Conservation (phyloP, 2,113 vertebrate species). For the Poicephalus gulielmi region DNA sequence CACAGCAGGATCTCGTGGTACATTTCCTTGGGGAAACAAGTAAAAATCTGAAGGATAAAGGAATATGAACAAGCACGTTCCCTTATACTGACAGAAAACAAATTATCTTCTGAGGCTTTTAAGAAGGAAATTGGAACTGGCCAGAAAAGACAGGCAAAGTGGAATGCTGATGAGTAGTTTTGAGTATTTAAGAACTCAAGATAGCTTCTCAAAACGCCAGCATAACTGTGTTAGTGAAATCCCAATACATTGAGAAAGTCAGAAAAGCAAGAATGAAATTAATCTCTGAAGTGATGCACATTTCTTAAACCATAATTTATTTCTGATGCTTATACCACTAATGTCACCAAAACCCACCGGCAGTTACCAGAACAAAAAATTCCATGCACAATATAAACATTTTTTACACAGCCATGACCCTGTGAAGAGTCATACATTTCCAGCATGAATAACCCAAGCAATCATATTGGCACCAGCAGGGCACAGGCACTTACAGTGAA, state of each 20-base stretch:
- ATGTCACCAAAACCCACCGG: not conserved
- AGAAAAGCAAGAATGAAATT: not conserved
- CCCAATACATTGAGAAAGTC: not conserved
- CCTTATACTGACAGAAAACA: not conserved
- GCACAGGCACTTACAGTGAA: not conserved
- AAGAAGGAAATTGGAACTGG: not conserved
- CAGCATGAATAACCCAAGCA: not conserved
- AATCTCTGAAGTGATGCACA: not conserved
- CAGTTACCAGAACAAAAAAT: not conserved
- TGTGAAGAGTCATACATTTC: not conserved
- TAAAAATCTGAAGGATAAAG: not conserved
- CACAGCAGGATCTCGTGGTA: not conserved
- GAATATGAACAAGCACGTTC: not conserved
- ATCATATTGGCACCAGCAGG: not conserved
- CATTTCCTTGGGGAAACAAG: not conserved
- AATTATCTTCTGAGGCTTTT: not conserved
- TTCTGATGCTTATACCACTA: not conserved
- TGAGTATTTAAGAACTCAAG: not conserved
- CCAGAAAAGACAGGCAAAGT: not conserved
- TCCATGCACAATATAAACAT: not conserved
- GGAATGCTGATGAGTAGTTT: not conserved
- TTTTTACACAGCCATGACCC: not conserved
- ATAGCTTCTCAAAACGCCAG: not conserved
- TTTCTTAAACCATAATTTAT: not conserved
- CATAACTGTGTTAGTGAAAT: not conserved